Evolutionary conservation across 2,797 vertebrate species (phyloP).

Genomic region (Loris lydekkerianus): DNA sequence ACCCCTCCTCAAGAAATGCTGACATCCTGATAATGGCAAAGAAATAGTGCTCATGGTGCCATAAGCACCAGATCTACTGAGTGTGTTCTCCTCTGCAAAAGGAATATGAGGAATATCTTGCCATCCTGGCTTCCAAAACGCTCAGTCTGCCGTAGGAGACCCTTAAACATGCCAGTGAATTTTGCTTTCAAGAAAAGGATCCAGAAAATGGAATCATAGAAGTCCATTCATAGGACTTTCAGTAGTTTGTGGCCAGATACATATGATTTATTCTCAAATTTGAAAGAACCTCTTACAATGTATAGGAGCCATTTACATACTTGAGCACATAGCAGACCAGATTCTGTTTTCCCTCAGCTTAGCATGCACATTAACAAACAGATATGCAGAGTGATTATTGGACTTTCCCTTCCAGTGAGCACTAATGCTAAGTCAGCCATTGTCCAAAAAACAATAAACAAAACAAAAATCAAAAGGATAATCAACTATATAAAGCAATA

Average conservation of each 20-base stretch:
- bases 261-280: background rate
- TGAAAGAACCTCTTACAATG: background rate
- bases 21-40: background rate
- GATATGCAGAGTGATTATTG: background rate
- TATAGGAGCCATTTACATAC: background rate
- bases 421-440: background rate
- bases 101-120: background rate
- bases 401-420: background rate
- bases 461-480: background rate
- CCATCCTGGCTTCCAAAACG: background rate
- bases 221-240: background rate
- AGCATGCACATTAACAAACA: background rate
- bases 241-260: background rate
- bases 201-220: background rate
- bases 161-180: background rate
- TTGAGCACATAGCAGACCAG: background rate
- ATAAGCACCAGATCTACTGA: background rate
- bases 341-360: background rate
- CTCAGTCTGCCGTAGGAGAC: background rate
- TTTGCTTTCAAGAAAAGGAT: constrained; percentile 29
- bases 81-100: background rate
- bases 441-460: background rate
- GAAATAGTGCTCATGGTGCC: background rate
- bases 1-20: background rate
- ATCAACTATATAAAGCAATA: background rate